Evolutionary conservation across 2,888 invertebrate species (phyloP), one percentile per base, ranked within the genome.

Genomic region (Aleiodes alternator): DNA sequence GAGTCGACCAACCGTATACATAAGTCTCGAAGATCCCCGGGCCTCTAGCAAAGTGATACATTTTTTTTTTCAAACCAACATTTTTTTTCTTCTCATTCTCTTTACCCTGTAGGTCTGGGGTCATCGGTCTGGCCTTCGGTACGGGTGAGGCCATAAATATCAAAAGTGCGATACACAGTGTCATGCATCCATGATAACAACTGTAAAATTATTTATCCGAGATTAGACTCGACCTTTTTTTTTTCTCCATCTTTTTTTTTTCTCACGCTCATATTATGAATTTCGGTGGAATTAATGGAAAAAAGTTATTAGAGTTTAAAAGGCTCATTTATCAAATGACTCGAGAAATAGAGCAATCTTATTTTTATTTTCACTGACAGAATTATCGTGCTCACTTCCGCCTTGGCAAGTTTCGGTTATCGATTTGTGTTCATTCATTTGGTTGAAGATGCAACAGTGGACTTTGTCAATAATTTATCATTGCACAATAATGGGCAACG

Each of bases 31-130:
- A 80, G 80, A 81, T 81, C 78, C 69, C 43, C 76, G 68, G 76
- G 77, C 76, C 80, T 77, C 76, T 77, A 77, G 79, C 80, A 75
- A 80, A 79, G 80, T 79, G 78, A 80, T 80, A 81, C 80, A 77
- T 80, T 80, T 80, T 48, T 80, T 48, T 53, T 43, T 53, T 23
- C 23, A 23, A 23, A 23, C 23, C 61, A 14, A 23, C 48, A 29
- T 66, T 68, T 23, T 74, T 71, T 75, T 48, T 74, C 55, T 48
- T 74, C 55, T 74, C 64, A 71, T 68, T 29, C 31, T 77, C 74
- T 72, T 69, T 72, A n/a, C n/a, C 69, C 64, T 61, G 48, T 43
- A 51, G 7, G 64, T 12, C 59, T 66, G 51, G 72, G 76, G 76
- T 76, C 76, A 76, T 76, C 72, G 76, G 51, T 69, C 76, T 76